Evolutionary conservation across 35 echinoderm and acorn worm genomes (phyloP).

Genomic region (Nesometra sesokonis): DNA sequence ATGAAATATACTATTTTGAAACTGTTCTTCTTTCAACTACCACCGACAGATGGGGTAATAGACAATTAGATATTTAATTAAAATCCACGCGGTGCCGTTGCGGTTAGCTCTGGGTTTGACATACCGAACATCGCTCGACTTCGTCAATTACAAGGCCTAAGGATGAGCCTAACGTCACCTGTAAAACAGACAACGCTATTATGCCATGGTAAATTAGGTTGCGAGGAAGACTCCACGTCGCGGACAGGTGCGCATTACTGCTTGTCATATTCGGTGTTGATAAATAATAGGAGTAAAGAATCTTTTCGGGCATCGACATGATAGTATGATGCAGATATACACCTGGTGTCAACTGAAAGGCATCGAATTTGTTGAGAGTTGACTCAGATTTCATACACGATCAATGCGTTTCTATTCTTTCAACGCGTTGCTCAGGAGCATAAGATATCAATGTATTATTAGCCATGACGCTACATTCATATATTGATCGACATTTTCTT

Average conservation of each 20-base stretch:
- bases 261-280: background rate
- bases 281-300: background rate
- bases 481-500: background rate
- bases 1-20: background rate
- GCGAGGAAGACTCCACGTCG: background rate
- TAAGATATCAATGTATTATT: background rate
- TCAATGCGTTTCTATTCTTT: background rate
- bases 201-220: background rate
- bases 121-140: background rate
- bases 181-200: background rate
- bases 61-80: background rate
- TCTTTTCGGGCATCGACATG: background rate
- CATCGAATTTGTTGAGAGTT: background rate
- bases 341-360: background rate
- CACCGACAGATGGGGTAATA: background rate
- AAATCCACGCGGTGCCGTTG: background rate
- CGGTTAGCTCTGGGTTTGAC: background rate
- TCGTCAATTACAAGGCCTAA: background rate
- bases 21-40: background rate
- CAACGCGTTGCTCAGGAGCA: background rate
- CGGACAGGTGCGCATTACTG: background rate
- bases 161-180: background rate
- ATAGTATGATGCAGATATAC: background rate
- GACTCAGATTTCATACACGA: background rate
- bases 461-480: background rate